Base-by-base conservation (phyloP, 2,888 invertebrate species). In the Drosophila prostipennis region DNA sequence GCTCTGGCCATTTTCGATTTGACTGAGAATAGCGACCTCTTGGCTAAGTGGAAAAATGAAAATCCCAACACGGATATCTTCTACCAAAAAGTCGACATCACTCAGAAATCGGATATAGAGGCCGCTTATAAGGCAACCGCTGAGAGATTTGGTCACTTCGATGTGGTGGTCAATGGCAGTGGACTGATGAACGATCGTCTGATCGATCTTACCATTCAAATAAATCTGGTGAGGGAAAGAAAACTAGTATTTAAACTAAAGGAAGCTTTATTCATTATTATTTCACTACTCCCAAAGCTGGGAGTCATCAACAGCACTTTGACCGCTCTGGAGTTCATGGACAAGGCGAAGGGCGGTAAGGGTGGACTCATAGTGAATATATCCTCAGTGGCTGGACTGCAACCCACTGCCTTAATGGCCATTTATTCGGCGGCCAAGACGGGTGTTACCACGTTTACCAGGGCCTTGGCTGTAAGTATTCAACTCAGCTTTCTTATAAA, bases 161-260 rank as follows among this genome's bases (percentile, higher is more conserved):
- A 91, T 78, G 68, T 91, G 14, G 83, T 91, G 13, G 65, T 91
- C 36, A 89, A 91, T 69, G 90, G 90, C 32, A 87, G 89, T 72
- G 91, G 91, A 2, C 54, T 91, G 36, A 83, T 91, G 77, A 79
- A 89, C 54, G 91, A 91, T 60, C 68, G 73, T 2, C 69, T 76
- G 11, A 48, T 89, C 19, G 85, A 90, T 6, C 56, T 87, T 40
- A 89, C 89, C 13, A 87, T 91, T 19, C 79, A 87, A 37, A 87
- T 91, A 3, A 91, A 93, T 55, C 93, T 95, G 77, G 94, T 95
- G 92, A 54, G 78, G 49, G 14, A 0, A 3, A 10, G 5, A 6
- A 13, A 16, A 10, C 10, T 46, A 6, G 5, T 29, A 29, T 7
- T 29, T 32, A 11, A 10, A 6, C 3, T 16, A 3, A 14, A 0